Evolutionary conservation across 1,140 invertebrate species (phyloP), one percentile per base, ranked within the genome.

Genomic region (Whitmania pigra): DNA sequence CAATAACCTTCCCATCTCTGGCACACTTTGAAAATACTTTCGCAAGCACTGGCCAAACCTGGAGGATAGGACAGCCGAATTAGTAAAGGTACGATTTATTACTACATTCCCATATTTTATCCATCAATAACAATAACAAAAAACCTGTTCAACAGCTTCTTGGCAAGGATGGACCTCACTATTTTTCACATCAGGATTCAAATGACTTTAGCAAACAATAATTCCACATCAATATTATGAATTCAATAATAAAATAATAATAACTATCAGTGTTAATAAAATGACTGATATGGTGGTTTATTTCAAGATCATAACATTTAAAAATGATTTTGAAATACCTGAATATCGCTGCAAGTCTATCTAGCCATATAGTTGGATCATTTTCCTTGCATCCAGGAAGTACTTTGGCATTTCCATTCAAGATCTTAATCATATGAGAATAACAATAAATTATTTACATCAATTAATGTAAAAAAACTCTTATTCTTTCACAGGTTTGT

Each of bases 331-430:
- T 77, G 53, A 71, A 75, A 75, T 76, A 80, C 77, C 84, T 80
- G 82, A 97, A 94, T 74, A 98, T 87, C 60, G 91, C 89, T 25
- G 93, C 88, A 72, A 97, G 84, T 77, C 94, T 85, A 84, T 97
- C 94, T 55, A 99, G 83, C 92, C 93, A 97, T 73, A 92, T 83
- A 27, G 88, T 88, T n/a, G 94, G 93, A 85, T 97, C 93, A 53
- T 82, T 85, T 76, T 87, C 80, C 75, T 81, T 82, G 71, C 80
- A 75, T 82, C 83, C 73, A 82, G 80, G 22, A 74, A 31, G 36
- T 67, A 73, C 54, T 74, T 67, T 49, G 15, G 43, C 43, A 49
- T 49, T 49, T 49, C 43, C 43, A 49, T 49, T 49, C 43, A 49
- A 31, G 74, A 49, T 49, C 43, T 49, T 15, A 7, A 49, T 11